Evolutionary conservation across 2,888 invertebrate species (phyloP), one percentile per base, ranked within the genome.

Genomic region (Amblyteles armatorius): DNA sequence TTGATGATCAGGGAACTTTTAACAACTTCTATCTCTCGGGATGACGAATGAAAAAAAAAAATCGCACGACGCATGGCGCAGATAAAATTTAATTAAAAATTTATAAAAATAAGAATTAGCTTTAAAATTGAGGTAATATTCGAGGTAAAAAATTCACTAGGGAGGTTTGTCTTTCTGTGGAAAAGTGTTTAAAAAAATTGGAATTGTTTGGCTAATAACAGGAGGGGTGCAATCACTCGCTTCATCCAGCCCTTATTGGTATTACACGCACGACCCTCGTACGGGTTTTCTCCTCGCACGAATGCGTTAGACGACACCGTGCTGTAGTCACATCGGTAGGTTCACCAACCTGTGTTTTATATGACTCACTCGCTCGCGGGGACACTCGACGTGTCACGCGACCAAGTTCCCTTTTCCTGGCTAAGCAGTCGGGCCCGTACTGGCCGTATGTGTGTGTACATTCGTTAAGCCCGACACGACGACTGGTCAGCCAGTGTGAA

Each of bases 281-380:
- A 5, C 68, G 33, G 55, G 3, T 67, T 55, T 22, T 16, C 52
- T 55, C 7, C 33, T 5, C 44, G 50, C 40, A 76, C 65, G 36
- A 71, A 67, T 67, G 57, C 76, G 71, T 60, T 48, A 52, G 65
- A 63, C 50, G 52, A 67, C 44, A 36, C 74, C 69, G 80, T 60
- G 50, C 55, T 44, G 78, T 79, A 74, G 84, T 82, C 79, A 84
- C 80, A 84, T 79, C 84, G 48, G 82, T 74, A 74, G 78, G 82
- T 81, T 84, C 84, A 82, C 82, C 82, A 82, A 82, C 84, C 65
- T 79, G 79, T 71, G 80, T 84, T 82, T 79, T 82, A 82, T 82
- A 74, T 84, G 84, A 84, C 82, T 84, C 84, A 84, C 79, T 76
- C 71, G 44, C 78, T 76, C 69, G 73, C 63, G 77, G 79, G 57